Conservation (phyloP, 2,797 vertebrate species). For the Lateolabrax maculatus region DNA sequence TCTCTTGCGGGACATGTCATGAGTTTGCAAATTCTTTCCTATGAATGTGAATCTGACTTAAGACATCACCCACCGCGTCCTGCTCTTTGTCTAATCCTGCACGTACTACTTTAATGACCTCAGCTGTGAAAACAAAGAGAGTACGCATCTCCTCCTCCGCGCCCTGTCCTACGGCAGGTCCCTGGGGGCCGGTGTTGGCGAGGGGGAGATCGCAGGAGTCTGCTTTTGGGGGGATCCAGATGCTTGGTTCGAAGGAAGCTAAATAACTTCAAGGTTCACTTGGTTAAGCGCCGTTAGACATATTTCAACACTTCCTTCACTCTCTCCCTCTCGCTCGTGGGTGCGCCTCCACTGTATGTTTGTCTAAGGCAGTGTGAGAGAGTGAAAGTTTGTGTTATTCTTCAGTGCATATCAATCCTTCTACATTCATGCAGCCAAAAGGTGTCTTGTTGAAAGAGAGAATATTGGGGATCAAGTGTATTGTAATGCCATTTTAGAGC, state of each 20-base stretch:
- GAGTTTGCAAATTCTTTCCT: constrained; percentile 44
- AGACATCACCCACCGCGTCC: constrained; percentile 19
- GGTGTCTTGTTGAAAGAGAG: constrained; percentile 42
- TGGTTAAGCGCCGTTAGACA: constrained; percentile 75
- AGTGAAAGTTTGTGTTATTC: constrained; percentile 80
- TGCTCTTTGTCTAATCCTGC: constrained; percentile 62
- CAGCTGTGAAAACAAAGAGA: constrained; percentile 80
- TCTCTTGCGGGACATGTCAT: constrained; percentile 12
- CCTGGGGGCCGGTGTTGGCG: constrained; percentile 53
- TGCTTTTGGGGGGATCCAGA: constrained; percentile 65
- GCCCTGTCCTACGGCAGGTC: constrained; percentile 64
- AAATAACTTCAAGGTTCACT: constrained; percentile 81
- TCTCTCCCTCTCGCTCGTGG: constrained; percentile 62
- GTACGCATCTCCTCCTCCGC: constrained; percentile 63
- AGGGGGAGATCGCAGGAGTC: constrained; percentile 40
- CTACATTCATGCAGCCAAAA: constrained; percentile 47
- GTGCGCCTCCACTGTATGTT: constrained; percentile 75
- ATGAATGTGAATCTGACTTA: constrained; percentile 13
- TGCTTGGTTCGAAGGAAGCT: constrained; percentile 77
- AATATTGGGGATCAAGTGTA: constrained; percentile 59
- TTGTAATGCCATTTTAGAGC: constrained; percentile 32
- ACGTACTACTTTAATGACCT: constrained; percentile 69
- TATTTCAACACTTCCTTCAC: constrained; percentile 77
- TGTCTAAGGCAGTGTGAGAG: constrained; percentile 78
- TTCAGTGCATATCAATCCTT: constrained; percentile 65